phyloP scores from a whole-genome alignment of 2,888 invertebrate species.

The Drosophila kambysellisi region DNA sequence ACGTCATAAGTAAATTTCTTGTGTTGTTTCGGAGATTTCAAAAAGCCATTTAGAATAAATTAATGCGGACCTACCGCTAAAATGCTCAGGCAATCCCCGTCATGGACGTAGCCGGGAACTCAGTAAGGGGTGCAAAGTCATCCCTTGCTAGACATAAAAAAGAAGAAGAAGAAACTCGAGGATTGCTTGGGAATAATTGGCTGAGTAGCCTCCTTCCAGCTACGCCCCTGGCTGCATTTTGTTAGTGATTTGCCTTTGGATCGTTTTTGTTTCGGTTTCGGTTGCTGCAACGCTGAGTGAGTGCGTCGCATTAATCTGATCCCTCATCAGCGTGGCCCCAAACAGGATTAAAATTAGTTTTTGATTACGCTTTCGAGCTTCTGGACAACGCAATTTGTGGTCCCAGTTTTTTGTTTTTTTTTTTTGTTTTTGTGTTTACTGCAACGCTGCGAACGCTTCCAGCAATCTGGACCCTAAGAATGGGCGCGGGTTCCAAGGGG shows the following conservation, averaged over 20 bases:
- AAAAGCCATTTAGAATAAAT: slow-evolving; percentile 81
- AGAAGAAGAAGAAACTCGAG: not conserved
- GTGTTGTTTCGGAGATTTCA: slow-evolving; percentile 74
- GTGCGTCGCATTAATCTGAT: slow-evolving; percentile 78
- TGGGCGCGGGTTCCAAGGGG: not conserved
- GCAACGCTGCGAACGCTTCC: not conserved
- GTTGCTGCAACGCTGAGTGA: slow-evolving; percentile 32
- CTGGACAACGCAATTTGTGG: slow-evolving; percentile 85
- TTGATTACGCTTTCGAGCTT: slow-evolving; percentile 85
- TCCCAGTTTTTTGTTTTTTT: slow-evolving; percentile 9
- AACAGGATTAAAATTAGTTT: slow-evolving; percentile 85
- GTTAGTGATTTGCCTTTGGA: slow-evolving; percentile 10
- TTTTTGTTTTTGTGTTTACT: not conserved
- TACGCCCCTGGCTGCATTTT: not conserved
- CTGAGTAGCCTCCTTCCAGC: not conserved
- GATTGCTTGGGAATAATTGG: not conserved
- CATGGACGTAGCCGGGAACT: not conserved
- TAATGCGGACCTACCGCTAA: slow-evolving; percentile 79
- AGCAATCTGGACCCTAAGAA: not conserved
- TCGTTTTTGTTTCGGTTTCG: slow-evolving; percentile 10
- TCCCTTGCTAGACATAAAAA: no score
- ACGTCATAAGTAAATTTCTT: slow-evolving; percentile 75
- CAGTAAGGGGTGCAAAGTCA: not conserved
- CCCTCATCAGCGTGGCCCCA: slow-evolving; percentile 80
- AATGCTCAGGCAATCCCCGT: slow-evolving; percentile 50